Evolutionary conservation across 92 coral and sea anemone genomes (phyloP).

Genomic region (Palythoa caribaeorum): DNA sequence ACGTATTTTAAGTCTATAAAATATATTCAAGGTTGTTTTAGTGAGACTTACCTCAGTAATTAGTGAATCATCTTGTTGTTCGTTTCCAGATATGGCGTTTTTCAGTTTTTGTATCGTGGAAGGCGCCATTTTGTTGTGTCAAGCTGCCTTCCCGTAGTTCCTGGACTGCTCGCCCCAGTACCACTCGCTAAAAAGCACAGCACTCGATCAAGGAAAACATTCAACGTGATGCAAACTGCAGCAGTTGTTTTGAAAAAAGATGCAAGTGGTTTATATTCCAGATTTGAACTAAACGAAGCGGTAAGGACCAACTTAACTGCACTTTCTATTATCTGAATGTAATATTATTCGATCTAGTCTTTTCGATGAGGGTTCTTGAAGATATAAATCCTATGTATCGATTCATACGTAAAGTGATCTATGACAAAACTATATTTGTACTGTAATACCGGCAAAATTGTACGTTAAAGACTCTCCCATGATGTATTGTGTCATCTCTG

Average conservation of each 20-base stretch:
- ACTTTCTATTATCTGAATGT: background rate
- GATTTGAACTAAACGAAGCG: constrained; percentile 83
- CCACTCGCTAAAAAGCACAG: background rate
- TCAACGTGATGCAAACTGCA: constrained; percentile 70
- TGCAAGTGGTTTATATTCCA: constrained; percentile 63
- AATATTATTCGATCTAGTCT: background rate
- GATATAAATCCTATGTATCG: no score
- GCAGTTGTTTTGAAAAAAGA: constrained; percentile 79
- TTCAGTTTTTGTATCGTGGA: constrained; percentile 91
- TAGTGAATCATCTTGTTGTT: constrained; percentile 86
- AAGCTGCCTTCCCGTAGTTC: background rate
- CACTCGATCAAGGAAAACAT: no score
- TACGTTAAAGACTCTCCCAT: no score
- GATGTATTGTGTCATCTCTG: no score
- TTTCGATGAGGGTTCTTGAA: background rate
- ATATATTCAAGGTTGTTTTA: background rate
- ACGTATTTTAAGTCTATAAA: background rate
- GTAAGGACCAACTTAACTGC: constrained; percentile 53
- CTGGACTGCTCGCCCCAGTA: background rate
- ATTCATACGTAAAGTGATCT: no score
- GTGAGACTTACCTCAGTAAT: constrained; percentile 89
- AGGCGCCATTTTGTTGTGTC: constrained; percentile 92
- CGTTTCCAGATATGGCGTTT: constrained; percentile 82
- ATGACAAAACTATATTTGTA: no score
- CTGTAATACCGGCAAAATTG: no score